Evolutionary conservation across 2,888 invertebrate species (phyloP), one percentile per base, ranked within the genome.

Genomic region (Artemia sp.): DNA sequence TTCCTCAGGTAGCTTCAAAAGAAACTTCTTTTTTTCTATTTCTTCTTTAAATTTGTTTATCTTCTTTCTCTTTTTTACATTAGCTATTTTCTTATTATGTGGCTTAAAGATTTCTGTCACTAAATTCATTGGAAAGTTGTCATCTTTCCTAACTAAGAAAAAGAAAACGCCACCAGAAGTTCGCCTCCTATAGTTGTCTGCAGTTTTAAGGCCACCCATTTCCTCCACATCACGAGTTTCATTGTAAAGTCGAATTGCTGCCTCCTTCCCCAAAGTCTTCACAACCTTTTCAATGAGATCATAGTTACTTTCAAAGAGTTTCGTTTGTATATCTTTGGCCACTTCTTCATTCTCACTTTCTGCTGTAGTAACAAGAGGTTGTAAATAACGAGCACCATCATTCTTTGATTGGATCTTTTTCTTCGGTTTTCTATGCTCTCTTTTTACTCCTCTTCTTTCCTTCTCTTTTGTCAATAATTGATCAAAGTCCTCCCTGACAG

Each of bases 91-190:
- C 52, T 67, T 69, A 51, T 69, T 69, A 7, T 75, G 74, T 14
- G 71, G 70, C 24, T 72, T 66, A 69, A 75, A 75, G 8, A 75
- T 70, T 67, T 69, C 64, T 66, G 74, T 71, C 10, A 74, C 70
- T 14, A 70, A 66, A 14, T 72, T 71, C 70, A 72, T 70, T 2
- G 72, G 71, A 53, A 73, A 71, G 52, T 72, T 70, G 7, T 88
- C 85, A 72, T 85, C 83, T 77, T 89, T 88, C 38, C 92, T 79
- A n/a, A 92, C 80, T 77, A 86, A 88, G 69, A 74, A 74, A 66
- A 93, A 82, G 78, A 86, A 92, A 67, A 92, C 85, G 38, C 92
- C 92, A 12, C 92, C 92, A 0, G 92, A 86, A 8, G 92, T 92
- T 73, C 92, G 83, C 69, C 92, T 84, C 70, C 92, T 83, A 9